Evolutionary conservation across 2,797 vertebrate genomes (phyloP).

Genomic region (Myiotriccus ornatus): DNA sequence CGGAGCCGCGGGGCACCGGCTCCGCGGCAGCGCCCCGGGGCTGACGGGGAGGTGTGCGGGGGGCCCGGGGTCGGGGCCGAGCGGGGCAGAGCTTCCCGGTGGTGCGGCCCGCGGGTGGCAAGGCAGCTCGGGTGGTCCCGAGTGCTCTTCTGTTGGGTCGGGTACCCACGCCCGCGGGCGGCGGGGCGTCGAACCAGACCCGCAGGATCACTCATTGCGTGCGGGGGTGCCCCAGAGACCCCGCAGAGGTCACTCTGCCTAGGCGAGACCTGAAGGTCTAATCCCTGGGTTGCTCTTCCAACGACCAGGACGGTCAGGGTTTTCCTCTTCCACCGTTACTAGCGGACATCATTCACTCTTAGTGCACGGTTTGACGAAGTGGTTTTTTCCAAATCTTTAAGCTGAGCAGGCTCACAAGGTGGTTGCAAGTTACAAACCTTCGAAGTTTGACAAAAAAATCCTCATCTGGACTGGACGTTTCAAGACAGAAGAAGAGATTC

Average conservation of each 20-base stretch:
- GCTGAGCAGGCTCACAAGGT: constrained; percentile 63
- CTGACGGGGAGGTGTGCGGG: background rate
- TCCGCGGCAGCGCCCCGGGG: too few relatives aligned
- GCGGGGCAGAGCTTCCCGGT: background rate
- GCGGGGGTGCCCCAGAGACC: accelerated
- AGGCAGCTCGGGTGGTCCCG: too few relatives aligned
- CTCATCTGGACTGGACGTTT: constrained; percentile 79
- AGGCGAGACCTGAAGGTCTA: background rate
- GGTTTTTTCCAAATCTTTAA: background rate
- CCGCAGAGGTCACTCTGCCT: accelerated
- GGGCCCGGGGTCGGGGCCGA: background rate
- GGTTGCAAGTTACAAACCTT: constrained; percentile 70
- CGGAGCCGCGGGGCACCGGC: background rate
- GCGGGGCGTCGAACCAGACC: accelerated
- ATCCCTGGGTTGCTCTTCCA: background rate
- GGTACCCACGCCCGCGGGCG: background rate
- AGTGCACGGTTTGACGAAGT: background rate
- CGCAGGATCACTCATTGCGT: accelerated
- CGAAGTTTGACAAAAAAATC: constrained; percentile 75
- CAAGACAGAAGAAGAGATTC: constrained; percentile 76
- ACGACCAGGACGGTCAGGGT: accelerated
- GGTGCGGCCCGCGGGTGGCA: background rate
- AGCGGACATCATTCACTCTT: accelerated
- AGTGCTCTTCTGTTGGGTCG: background rate
- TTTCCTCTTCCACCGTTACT: background rate